These are phyloP conservation scores for Sparidentex hasta DNA, from an alignment of 2,797 vertebrate species.

Conservation along the genomic window DNA sequence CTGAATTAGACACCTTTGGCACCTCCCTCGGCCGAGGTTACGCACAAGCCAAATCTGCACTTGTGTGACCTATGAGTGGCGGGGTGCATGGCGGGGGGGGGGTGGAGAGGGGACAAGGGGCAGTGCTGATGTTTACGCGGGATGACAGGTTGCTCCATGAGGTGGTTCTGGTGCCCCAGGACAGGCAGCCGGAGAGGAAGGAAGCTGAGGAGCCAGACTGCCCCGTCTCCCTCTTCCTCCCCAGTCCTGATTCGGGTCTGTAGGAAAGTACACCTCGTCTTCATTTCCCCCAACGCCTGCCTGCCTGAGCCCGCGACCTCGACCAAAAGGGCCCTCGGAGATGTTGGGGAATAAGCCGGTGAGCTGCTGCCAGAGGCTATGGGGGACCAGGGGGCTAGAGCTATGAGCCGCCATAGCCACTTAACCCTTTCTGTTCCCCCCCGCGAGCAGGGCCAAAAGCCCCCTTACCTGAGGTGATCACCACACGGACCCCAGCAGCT, in stretches of 20 bases:
- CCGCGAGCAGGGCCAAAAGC: constrained; percentile 42
- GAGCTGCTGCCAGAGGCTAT: constrained; percentile 68
- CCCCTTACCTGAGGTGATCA: constrained; percentile 63
- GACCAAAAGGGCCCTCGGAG: constrained; percentile 56
- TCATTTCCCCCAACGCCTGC: constrained; percentile 67
- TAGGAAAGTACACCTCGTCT: constrained; percentile 81
- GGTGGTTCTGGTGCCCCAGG: constrained; percentile 55
- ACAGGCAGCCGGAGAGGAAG: constrained; percentile 43
- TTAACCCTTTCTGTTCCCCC: constrained; percentile 69
- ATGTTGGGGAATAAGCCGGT: constrained; percentile 63
- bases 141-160: constrained; percentile 67
- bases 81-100: constrained; percentile 50
- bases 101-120: constrained; percentile 39
- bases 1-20: constrained; percentile 70
- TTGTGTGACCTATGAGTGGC: constrained; percentile 68
- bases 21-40: constrained; percentile 61
- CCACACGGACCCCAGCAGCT: constrained; percentile 67
- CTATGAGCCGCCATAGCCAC: constrained; percentile 53
- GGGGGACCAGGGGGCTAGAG: constrained; percentile 33
- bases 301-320: constrained; percentile 56
- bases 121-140: constrained; percentile 65
- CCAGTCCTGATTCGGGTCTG: constrained; percentile 65
- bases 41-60: constrained; percentile 66
- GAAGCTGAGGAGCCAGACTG: constrained; percentile 32
- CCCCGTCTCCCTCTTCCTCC: constrained; percentile 10